Conservation (phyloP, 2,797 vertebrate genomes). For the Poecile montanus region DNA sequence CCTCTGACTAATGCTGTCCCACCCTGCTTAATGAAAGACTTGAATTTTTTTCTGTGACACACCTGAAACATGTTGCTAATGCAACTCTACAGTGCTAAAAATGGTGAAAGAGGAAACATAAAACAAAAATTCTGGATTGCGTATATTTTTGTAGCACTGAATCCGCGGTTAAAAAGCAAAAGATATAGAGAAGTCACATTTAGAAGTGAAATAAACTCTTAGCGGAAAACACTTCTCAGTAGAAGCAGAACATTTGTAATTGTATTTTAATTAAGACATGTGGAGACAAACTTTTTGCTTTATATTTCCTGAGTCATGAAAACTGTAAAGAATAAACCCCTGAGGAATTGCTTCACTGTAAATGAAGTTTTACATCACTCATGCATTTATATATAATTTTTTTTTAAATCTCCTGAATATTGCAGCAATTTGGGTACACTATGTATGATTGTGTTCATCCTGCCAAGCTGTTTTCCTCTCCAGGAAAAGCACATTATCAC, state of each 20-base stretch:
- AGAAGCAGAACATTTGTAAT: background rate
- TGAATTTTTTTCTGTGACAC: constrained; percentile 23
- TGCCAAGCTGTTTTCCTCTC: background rate
- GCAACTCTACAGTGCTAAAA: background rate
- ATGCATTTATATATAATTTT: background rate
- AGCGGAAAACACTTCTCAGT: background rate
- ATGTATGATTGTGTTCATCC: fast-evolving
- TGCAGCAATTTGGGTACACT: background rate
- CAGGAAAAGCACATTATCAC: fast-evolving
- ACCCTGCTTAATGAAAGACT: constrained; percentile 68
- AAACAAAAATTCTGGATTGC: background rate
- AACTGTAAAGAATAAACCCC: background rate
- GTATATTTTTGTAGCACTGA: background rate
- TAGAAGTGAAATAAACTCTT: background rate
- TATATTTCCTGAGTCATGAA: background rate
- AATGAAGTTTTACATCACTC: fast-evolving
- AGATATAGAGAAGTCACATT: fast-evolving
- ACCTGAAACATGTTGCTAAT: constrained; percentile 21
- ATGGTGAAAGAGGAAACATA: background rate
- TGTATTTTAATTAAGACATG: background rate
- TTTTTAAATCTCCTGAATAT: background rate
- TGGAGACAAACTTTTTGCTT: background rate
- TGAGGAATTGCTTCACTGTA: background rate
- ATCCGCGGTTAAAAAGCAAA: background rate
- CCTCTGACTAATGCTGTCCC: constrained; percentile 58